Evolutionary conservation across 2,113 vertebrate species (phyloP), one percentile per base, ranked within the genome.

Genomic region (Felis catus): DNA sequence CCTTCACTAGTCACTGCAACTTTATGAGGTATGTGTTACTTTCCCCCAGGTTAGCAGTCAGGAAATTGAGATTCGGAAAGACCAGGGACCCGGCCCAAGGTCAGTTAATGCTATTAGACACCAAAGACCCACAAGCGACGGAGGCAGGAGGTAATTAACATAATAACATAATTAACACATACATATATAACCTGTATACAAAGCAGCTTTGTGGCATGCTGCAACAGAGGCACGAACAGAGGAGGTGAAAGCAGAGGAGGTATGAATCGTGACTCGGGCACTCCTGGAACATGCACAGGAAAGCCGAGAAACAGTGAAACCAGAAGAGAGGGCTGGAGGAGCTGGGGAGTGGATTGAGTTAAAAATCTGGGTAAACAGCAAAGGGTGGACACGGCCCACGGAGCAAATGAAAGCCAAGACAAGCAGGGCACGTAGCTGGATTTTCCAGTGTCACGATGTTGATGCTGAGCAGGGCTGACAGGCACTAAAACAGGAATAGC

Each of bases 331-430:
- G 27, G 74, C 79, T 89, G 29, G 25, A 87, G 86, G 61, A 83
- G 53, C 9, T 16, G 11, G 23, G 65, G 48, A 83, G 83, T 39
- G 29, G 58, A 81, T 31, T 25, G 41, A 89, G 83, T 91, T 94
- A 95, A 97, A 97, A 92, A 61, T 82, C 63, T 93, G 45, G 66
- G 89, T 97, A 93, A 97, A 97, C 61, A 96, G 92, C 80, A 81
- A 45, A 96, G 92, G 85, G 55, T 53, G 91, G 96, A 83, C 86
- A 68, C 0, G 14, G 96, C 58, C 81, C 96, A 71, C 0, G 14
- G 83, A 74, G 92, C 36, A 51, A 95, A 74, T 6, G 33, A 94
- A 96, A 97, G 95, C 97, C 97, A 91, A 96, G 87, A 95, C 78
- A 92, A 96, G 94, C 95, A 96, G 97, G 90, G 91, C 92, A 84